Evolutionary conservation across 2,888 invertebrate genomes (phyloP).

Genomic region (Ctena decussata): DNA sequence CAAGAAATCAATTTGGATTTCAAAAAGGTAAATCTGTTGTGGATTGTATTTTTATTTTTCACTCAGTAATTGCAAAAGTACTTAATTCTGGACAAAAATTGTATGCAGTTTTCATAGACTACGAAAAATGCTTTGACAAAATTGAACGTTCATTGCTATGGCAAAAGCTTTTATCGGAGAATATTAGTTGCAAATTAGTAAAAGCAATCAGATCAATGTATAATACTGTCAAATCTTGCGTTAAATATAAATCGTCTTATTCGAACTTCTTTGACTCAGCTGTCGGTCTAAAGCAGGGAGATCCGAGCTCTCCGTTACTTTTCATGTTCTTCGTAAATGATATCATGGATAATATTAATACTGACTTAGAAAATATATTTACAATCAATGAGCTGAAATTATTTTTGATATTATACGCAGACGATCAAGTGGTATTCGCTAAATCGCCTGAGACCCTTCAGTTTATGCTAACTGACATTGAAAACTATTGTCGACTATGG

Average conservation of each 20-base stretch:
- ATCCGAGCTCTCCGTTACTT: background rate
- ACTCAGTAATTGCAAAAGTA: too few relatives aligned
- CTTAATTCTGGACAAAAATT: background rate
- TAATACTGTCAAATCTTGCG: background rate
- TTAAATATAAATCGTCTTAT: background rate
- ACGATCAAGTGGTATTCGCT: background rate
- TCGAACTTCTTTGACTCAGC: background rate
- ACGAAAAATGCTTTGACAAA: conserved; percentile 2
- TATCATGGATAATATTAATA: background rate
- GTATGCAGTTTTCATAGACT: background rate
- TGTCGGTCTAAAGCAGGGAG: background rate
- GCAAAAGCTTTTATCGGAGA: background rate
- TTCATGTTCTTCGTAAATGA: conserved; percentile 27
- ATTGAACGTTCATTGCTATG: background rate
- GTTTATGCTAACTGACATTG: conserved; percentile 7
- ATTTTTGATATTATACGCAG: conserved; percentile 1
- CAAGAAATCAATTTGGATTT: background rate
- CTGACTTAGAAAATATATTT: background rate
- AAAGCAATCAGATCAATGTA: background rate
- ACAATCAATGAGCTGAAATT: conserved; percentile 11
- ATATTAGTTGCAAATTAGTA: background rate
- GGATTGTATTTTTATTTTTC: too few relatives aligned
- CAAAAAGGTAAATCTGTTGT: background rate
- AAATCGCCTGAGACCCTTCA: background rate
- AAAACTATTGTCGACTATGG: conserved; percentile 1